Base-by-base conservation (phyloP, 2,888 invertebrate genomes). In the Cotesia congregata region DNA sequence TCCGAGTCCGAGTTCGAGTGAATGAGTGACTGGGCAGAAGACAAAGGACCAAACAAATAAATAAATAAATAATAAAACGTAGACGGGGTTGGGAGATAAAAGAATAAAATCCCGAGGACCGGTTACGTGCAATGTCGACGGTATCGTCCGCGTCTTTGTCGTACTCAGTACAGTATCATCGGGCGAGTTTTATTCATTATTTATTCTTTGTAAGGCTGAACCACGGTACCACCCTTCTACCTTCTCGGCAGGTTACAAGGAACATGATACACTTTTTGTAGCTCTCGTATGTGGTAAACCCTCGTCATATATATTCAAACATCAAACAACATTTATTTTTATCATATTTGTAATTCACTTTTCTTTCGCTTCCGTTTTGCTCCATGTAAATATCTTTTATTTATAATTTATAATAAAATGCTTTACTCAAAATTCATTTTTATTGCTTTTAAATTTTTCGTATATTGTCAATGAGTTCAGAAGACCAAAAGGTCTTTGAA, bases 131-230 rank as follows among this genome's bases (percentile, higher is more conserved):
- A 38, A 80, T 78, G 79, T 81, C 78, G 80, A 77, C 80, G 78
- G 78, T 82, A 80, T 50, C 12, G 50, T 50, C 50, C 50, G 50
- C 50, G 50, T 50, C 50, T 50, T 50, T 50, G 50, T 50, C 50
- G 50, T 50, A 50, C 50, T 50, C 50, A 50, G 9, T 12, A 82
- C 80, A 78, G 80, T 79, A 78, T 77, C 79, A 80, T 79, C 80
- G 80, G 77, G 76, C 77, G 74, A 79, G 74, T 81, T 81, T 81
- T 80, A 80, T 80, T 80, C 80, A 80, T 82, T 79, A 78, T 80
- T 80, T 81, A 78, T 77, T 77, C 79, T 80, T 80, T 79, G 77
- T 81, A 78, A 76, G 77, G 74, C 71, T 68, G 73, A 71, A 30
- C 30, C 30, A 30, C 30, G 30, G 50, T 50, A 50, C 67, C 77